phyloP scores from a whole-genome alignment of 2,888 invertebrate species.

The Amaurobius ferox region DNA sequence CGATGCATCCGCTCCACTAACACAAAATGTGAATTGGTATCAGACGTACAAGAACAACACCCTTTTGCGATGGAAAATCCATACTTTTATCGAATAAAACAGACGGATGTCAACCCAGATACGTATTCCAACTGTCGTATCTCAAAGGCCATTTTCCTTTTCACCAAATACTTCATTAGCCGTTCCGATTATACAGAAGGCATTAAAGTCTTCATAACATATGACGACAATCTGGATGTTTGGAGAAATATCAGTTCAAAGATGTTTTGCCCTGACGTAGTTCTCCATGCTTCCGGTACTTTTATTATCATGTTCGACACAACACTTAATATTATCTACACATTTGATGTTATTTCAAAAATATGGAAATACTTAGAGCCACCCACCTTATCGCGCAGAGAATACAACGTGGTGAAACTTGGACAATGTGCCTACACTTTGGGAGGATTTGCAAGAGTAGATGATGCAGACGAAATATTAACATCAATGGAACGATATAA shows the following conservation, averaged over 20 bases:
- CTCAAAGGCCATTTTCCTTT: not conserved
- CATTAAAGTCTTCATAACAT: not conserved
- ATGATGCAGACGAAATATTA: not conserved
- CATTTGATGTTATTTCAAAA: slow-evolving; percentile 6
- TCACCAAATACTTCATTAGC: not conserved
- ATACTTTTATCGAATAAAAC: not conserved
- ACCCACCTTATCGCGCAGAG: not conserved
- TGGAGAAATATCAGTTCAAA: slow-evolving; percentile 5
- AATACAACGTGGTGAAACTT: slow-evolving; percentile 11
- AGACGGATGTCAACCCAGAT: not conserved
- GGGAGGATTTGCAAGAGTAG: not conserved
- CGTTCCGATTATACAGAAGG: not conserved
- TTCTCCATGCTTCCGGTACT: not conserved
- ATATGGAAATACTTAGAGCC: not conserved
- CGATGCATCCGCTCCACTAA: not conserved
- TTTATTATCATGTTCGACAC: slow-evolving; percentile 28
- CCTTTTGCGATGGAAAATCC: not conserved
- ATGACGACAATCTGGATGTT: slow-evolving; percentile 22
- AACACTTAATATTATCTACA: not conserved
- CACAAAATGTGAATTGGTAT: slow-evolving; percentile 2
- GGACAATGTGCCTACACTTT: slow-evolving; percentile 12
- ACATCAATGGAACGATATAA: slow-evolving; percentile 22
- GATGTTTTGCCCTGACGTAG: not conserved
- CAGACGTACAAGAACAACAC: not conserved
- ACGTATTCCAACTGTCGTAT: not conserved